Percentiles rank a stretch among this genome's conserved stretches.
Evolutionary conservation across 2,888 invertebrate genomes (phyloP).

Genomic region (Drosophila gaucha): DNA sequence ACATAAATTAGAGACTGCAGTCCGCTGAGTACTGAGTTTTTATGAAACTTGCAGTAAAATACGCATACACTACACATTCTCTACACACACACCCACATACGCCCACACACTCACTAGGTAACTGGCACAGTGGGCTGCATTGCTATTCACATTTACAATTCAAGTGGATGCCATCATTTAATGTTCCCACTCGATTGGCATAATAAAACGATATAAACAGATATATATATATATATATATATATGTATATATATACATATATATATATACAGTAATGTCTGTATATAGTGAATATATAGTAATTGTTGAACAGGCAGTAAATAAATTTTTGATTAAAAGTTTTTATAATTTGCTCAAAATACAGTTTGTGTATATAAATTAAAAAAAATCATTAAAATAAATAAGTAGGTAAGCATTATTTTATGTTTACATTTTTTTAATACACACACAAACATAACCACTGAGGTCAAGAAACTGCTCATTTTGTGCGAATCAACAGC

Average conservation of each 20-base stretch:
- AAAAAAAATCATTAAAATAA: no score
- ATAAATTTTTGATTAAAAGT: no score
- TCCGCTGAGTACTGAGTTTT: conserved; percentile 7
- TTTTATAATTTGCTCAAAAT: no score
- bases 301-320: no score
- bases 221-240: background rate
- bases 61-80: background rate
- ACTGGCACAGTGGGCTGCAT: background rate
- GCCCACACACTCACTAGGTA: background rate
- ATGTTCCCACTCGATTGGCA: conserved; percentile 3
- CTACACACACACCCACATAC: background rate
- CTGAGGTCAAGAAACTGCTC: no score
- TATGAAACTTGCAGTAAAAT: background rate
- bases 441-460: no score
- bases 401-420: no score
- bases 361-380: no score
- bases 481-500: no score
- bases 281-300: no score
- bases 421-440: no score
- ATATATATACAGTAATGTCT: no score
- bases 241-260: background rate
- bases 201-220: conserved; percentile 15
- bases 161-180: conserved; percentile 17
- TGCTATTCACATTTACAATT: conserved; percentile 20
- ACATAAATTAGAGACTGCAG: conserved; percentile 6